These are phyloP conservation scores for Pangasius macronema DNA, from an alignment of 2,797 vertebrate genomes.

Conservation along the genomic window DNA sequence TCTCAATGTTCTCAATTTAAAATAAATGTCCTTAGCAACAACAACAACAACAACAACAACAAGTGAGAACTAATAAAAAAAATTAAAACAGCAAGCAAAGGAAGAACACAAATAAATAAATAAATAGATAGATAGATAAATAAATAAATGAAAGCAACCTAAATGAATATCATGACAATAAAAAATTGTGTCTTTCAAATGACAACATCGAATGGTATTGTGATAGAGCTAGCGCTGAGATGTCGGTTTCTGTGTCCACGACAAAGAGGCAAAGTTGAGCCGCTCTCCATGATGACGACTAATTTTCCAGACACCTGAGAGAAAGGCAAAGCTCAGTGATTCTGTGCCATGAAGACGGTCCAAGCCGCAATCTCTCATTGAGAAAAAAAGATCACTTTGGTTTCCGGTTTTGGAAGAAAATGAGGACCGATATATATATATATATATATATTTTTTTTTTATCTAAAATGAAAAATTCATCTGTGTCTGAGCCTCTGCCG, in stretches of 20 bases:
- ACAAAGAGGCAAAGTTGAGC: conserved; percentile 39
- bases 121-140: no score
- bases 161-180: conserved; percentile 16
- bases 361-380: not conserved
- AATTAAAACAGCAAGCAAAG: not conserved
- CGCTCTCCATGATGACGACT: conserved; percentile 35
- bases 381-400: conserved; percentile 16
- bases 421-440: not conserved
- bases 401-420: conserved; percentile 4
- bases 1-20: not conserved
- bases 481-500: not conserved
- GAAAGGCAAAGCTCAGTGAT: conserved; percentile 28
- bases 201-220: not conserved
- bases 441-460: no score
- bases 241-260: conserved; percentile 15
- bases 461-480: conserved; percentile 6
- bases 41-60: conserved; percentile 3
- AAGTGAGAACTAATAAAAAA: conserved; percentile 28
- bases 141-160: conserved; percentile 1
- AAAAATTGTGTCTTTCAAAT: conserved; percentile 10
- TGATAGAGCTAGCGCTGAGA: not conserved
- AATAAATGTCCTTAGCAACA: not conserved
- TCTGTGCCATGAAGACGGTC: conserved; percentile 21
- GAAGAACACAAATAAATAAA: not conserved
- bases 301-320: conserved; percentile 25